A percentile compares a stretch with the other conserved stretches of the same genome.
phyloP scores from a whole-genome alignment of 2,888 invertebrate genomes.

The Morpho helenor region DNA sequence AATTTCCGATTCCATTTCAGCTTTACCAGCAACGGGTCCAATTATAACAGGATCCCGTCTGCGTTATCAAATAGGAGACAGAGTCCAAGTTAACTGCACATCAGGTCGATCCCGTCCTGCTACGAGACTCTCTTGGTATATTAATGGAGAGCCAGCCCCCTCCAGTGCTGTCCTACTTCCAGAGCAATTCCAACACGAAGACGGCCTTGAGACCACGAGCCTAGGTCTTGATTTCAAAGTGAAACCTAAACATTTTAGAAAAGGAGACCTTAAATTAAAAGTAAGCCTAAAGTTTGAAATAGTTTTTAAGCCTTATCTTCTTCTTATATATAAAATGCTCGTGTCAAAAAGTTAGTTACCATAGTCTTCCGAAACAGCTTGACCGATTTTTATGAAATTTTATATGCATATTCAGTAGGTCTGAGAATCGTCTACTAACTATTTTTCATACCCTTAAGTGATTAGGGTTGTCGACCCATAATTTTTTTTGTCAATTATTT shows the following conservation, averaged over 20 bases:
- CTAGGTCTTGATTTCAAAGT: constrained; percentile 90
- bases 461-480: too few relatives aligned
- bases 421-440: too few relatives aligned
- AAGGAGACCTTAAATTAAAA: constrained; percentile 92
- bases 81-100: constrained; percentile 90
- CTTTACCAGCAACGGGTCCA: constrained; percentile 89
- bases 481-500: too few relatives aligned
- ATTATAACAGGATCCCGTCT: constrained; percentile 88
- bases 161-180: constrained; percentile 69
- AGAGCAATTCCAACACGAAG: constrained; percentile 68
- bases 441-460: too few relatives aligned
- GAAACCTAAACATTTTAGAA: constrained; percentile 88
- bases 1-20: constrained; percentile 63
- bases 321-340: too few relatives aligned
- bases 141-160: constrained; percentile 89
- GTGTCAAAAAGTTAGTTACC: too few relatives aligned
- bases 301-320: too few relatives aligned
- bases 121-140: constrained; percentile 91
- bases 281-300: constrained; percentile 43
- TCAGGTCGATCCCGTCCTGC: constrained; percentile 91
- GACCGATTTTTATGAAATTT: too few relatives aligned
- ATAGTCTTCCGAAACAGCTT: too few relatives aligned
- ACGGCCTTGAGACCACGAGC: constrained; percentile 87
- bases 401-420: too few relatives aligned
- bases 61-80: constrained; percentile 90